Conservation (phyloP, 2,888 invertebrate species). For the Drosophila dives region DNA sequence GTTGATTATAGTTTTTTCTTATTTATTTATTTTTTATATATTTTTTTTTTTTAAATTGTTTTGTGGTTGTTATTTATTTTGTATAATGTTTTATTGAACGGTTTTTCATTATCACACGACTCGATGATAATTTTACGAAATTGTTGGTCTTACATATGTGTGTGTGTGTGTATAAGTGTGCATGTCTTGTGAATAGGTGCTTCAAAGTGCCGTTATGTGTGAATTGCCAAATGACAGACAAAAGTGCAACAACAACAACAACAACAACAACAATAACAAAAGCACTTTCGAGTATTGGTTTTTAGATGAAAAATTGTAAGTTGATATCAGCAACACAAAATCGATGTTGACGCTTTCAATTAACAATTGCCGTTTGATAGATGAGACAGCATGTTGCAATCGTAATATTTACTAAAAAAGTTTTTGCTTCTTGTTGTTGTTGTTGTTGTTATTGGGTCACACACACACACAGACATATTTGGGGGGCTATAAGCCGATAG, state of each 20-base stretch:
- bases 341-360: slow-evolving; percentile 71
- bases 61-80: slow-evolving; percentile 1
- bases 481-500: no score
- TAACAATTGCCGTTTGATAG: slow-evolving; percentile 69
- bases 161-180: slow-evolving; percentile 4
- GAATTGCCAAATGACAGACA: slow-evolving; percentile 62
- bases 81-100: slow-evolving; percentile 33
- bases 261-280: not conserved
- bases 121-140: slow-evolving; percentile 45
- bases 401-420: slow-evolving; percentile 23
- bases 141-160: slow-evolving; percentile 48
- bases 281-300: slow-evolving; percentile 45
- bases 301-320: slow-evolving; percentile 40
- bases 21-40: no score
- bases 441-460: slow-evolving; percentile 35
- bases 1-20: slow-evolving; percentile 14
- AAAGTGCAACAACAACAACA: slow-evolving; percentile 29
- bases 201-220: slow-evolving; percentile 63
- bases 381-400: slow-evolving; percentile 57
- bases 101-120: slow-evolving; percentile 47
- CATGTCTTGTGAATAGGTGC: slow-evolving; percentile 22
- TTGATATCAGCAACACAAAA: slow-evolving; percentile 20
- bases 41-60: not conserved
- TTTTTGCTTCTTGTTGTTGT: slow-evolving; percentile 11
- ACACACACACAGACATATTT: slow-evolving; percentile 11